Evolutionary conservation across 2,113 vertebrate species (phyloP).

Genomic region (Ceuthmochares aereus): DNA sequence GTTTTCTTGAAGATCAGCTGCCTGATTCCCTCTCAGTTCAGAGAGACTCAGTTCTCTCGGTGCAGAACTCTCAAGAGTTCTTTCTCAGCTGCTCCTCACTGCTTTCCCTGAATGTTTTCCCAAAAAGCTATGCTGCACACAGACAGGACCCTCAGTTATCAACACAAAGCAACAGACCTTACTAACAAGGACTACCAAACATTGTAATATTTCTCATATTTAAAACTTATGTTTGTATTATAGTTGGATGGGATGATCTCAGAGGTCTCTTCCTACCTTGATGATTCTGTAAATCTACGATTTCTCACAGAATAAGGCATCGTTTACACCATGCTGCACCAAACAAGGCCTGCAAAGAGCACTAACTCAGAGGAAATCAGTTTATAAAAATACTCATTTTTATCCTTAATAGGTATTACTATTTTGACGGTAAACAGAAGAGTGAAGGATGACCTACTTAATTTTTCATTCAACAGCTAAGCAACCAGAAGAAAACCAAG

Average conservation of each 20-base stretch:
- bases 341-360: neutral
- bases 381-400: neutral
- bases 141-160: neutral
- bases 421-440: neutral
- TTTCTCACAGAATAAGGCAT: neutral
- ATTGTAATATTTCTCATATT: neutral
- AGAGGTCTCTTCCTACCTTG: no score
- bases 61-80: neutral
- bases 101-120: neutral
- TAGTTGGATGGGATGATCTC: no score
- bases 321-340: neutral
- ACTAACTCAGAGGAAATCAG: neutral
- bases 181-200: neutral
- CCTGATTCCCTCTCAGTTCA: neutral
- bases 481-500: neutral
- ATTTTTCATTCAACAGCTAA: neutral
- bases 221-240: neutral
- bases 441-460: neutral
- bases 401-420: neutral
- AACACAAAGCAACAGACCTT: neutral
- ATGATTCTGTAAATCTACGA: no score
- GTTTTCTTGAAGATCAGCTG: neutral
- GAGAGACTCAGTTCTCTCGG: no score
- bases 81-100: neutral
- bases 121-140: neutral